Evolutionary conservation across 37 sponge, comb jelly and placozoan genomes (phyloP).

Genomic region (Beroe forskalii): DNA sequence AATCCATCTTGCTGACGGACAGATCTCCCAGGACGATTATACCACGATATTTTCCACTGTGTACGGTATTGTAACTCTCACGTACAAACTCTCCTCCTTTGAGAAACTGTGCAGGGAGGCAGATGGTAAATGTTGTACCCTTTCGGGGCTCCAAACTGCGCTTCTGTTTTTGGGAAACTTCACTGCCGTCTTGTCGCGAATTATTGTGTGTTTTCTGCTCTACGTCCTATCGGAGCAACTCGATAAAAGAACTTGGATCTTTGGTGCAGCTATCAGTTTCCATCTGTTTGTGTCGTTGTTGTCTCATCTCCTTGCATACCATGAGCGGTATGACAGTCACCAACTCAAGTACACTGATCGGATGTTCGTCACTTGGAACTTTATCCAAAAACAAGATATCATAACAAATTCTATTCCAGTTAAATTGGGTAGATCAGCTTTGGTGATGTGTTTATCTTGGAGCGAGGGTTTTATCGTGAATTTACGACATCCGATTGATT

Average conservation of each 20-base stretch:
- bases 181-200: background rate
- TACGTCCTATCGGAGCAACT: background rate
- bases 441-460: background rate
- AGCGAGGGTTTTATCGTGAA: background rate
- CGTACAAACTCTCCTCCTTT: background rate
- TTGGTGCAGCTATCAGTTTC: background rate
- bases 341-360: background rate
- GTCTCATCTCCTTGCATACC: background rate
- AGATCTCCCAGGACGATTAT: background rate
- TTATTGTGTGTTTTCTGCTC: background rate
- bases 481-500: conserved; percentile 5
- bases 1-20: background rate
- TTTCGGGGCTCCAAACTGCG: background rate
- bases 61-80: background rate
- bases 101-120: background rate
- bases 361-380: background rate
- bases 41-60: background rate
- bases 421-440: background rate
- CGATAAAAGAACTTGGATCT: background rate
- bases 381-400: background rate
- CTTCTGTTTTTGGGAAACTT: background rate
- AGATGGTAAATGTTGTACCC: conserved; percentile 4
- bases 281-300: background rate
- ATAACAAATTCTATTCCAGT: background rate
- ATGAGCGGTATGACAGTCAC: background rate